A percentile compares a stretch with the other conserved stretches of the same genome.
Evolutionary conservation across 2,113 vertebrate species (phyloP).

Genomic region (Narcine bancroftii): DNA sequence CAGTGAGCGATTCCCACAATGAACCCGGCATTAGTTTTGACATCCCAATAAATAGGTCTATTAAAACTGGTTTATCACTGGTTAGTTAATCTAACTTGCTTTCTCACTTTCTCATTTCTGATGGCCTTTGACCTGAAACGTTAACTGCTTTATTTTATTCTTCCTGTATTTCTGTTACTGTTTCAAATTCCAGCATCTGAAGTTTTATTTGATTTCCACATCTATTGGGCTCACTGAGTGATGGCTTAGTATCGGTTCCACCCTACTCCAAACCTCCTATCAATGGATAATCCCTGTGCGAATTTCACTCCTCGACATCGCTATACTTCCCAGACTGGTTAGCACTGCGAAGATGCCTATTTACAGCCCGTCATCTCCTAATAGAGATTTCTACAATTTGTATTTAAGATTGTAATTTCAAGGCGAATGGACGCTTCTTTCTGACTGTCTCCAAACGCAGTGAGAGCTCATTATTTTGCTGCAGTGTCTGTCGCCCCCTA

Average conservation of each 20-base stretch:
- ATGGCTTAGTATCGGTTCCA: not conserved
- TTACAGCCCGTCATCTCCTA: not conserved
- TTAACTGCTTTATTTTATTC: too few species aligned
- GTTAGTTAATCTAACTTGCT: too few species aligned
- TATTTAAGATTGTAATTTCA: not conserved
- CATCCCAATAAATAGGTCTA: too few species aligned
- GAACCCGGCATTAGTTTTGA: not conserved
- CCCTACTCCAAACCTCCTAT: not conserved
- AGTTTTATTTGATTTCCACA: too few species aligned
- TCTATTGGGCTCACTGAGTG: too few species aligned
- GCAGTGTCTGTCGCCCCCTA: constrained; percentile 25
- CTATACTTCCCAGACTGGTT: not conserved
- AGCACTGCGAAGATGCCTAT: not conserved
- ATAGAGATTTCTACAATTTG: not conserved
- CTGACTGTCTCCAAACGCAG: not conserved
- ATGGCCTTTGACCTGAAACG: too few species aligned
- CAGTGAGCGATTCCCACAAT: not conserved
- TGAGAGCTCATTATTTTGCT: not conserved
- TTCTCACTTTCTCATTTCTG: too few species aligned
- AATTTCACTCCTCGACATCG: not conserved
- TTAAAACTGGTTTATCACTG: not conserved
- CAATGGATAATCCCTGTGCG: not conserved
- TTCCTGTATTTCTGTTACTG: too few species aligned
- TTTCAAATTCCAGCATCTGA: too few species aligned
- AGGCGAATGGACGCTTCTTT: not conserved